These are phyloP conservation scores for Rhabdornis inornatus DNA, from an alignment of 2,113 vertebrate genomes.

Conservation along the genomic window DNA sequence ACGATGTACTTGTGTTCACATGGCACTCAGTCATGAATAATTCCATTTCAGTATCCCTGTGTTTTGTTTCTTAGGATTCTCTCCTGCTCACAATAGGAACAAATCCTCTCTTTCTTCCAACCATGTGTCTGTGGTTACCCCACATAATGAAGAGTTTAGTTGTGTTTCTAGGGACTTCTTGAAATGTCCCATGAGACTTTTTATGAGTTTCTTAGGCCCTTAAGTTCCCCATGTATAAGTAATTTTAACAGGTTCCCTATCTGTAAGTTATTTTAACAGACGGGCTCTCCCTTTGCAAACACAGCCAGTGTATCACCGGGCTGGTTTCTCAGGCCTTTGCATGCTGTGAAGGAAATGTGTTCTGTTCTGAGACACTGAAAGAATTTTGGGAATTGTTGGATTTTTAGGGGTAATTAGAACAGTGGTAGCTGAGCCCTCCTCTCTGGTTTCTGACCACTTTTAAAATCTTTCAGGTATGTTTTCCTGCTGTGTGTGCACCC, in stretches of 20 bases:
- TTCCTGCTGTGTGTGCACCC: not conserved
- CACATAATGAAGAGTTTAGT: not conserved
- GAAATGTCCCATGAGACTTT: not conserved
- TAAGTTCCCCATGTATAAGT: not conserved
- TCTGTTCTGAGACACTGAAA: not conserved
- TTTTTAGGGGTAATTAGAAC: not conserved
- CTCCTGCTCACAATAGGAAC: not conserved
- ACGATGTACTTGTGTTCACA: rapidly evolving
- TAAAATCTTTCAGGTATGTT: not conserved
- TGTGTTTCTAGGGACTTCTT: slow-evolving; percentile 11
- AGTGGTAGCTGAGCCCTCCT: not conserved
- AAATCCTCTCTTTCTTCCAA: not conserved
- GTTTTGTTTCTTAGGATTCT: not conserved
- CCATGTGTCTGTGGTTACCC: not conserved
- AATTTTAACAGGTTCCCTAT: not conserved
- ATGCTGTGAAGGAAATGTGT: not conserved
- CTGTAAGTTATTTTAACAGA: rapidly evolving
- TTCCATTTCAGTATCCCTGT: not conserved
- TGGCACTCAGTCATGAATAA: not conserved
- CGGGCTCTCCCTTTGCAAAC: not conserved
- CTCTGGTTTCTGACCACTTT: not conserved
- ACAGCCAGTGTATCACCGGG: not conserved
- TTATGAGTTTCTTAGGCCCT: not conserved
- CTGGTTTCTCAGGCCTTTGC: not conserved
- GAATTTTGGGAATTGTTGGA: not conserved